Evolutionary conservation across 2,113 vertebrate genomes (phyloP), one percentile per base, ranked within the genome.

Genomic region (Elachura formosa): DNA sequence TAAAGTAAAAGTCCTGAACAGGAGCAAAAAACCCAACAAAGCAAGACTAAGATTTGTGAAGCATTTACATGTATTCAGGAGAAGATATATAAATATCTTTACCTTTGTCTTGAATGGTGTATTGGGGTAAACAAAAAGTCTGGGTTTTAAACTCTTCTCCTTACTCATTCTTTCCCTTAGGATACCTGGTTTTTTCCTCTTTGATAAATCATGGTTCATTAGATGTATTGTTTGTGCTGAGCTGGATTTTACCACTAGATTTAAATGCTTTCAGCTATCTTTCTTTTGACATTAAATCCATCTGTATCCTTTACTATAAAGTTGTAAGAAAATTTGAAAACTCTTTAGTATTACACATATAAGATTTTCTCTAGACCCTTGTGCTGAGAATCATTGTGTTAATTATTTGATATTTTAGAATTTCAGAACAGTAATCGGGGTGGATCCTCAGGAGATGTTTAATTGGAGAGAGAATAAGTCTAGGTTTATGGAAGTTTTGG

Each of bases 341-440:
- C 22, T 49, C 43, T 20, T 28, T 0, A 26, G 43, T 46, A 21
- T 79, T 75, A 72, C 4, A 4, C 0, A 1, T 81, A 33, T 0
- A 54, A 66, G 23, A n/a, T 45, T 94, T 94, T 55, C 28, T 45
- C n/a, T 45, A 48, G 31, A 45, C 10, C 12, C n/a, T n/a, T 80
- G 29, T 90, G 49, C 40, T 89, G 62, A 83, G 49, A 51, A 63
- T 43, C 48, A 38, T 7, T 46, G 24, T 24, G 1, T 22, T 64
- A 55, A 72, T 87, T 84, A 45, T 74, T 64, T 52, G 46, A 14
- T 74, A 23, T 55, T 64, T 9, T 84, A n/a, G 33, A 81, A 31
- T 74, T 92, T 71, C 24, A 49, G 16, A 77, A 36, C 14, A 48
- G 8, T 43, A 14, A 51, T 88, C 16, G 40, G 31, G 68, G 58